Evolutionary conservation across 2,888 invertebrate genomes (phyloP).

Genomic region (Caenorhabditis drosophilae): DNA sequence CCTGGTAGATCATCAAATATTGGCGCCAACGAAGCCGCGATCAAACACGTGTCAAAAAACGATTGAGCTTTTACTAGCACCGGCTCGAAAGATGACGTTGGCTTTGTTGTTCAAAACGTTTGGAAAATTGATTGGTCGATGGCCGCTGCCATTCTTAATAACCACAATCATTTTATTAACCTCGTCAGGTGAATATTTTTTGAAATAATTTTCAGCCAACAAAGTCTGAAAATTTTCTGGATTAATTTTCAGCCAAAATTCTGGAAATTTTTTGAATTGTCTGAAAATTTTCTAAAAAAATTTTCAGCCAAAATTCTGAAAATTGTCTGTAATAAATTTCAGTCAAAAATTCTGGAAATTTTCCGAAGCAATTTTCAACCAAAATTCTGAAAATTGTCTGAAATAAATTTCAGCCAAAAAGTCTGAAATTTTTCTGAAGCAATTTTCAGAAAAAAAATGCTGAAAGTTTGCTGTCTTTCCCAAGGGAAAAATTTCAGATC

Average conservation of each 20-base stretch:
- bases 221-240: no score
- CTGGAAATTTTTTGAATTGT: no score
- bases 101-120: conserved; percentile 31
- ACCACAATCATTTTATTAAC: conserved; percentile 44
- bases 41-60: conserved; percentile 20
- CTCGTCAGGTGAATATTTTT: no score
- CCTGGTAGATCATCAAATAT: conserved; percentile 20
- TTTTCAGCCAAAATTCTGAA: no score
- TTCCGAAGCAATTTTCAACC: no score
- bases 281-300: no score
- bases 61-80: conserved; percentile 8
- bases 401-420: background rate
- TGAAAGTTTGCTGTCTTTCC: background rate
- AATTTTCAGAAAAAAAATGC: background rate
- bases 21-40: conserved; percentile 3
- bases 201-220: no score
- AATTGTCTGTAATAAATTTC: no score
- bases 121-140: conserved; percentile 42
- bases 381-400: no score
- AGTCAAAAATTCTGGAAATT: no score
- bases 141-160: conserved; percentile 47
- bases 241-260: no score
- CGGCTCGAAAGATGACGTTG: conserved; percentile 5
- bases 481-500: background rate
- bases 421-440: no score